Evolutionary conservation across 2,797 vertebrate genomes (phyloP), one percentile per base, ranked within the genome.

Genomic region (Calcarius lapponicus): DNA sequence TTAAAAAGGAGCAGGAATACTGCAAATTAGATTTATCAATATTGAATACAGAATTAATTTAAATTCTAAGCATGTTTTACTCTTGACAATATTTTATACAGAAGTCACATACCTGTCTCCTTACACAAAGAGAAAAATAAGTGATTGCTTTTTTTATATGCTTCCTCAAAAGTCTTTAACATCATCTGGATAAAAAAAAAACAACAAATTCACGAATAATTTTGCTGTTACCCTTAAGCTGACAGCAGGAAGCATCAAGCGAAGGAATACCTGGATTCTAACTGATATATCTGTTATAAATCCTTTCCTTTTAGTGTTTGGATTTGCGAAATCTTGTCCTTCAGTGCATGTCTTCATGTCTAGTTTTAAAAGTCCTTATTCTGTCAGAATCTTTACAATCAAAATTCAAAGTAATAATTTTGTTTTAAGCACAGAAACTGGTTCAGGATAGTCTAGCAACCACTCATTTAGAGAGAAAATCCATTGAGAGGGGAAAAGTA

Each of bases 1-100:
- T 91, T 92, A 92, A 80, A 89, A 92, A 88, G 42, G 31, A 86
- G 18, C 47, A 90, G 61, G 90, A 90, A 72, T 56, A 28, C 24
- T 89, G n/a, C 54, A 91, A 69, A 72, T 80, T n/a, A 75, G 32
- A 56, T 86, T 58, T 92, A 91, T 92, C 51, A 86, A 47, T 86
- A 91, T 75, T 75, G 93, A 90, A 86, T 81, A 79, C 12, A 75
- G 38, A 88, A 71, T 16, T 29, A 58, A 92, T 86, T 86, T 72
- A 86, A 78, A 92, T 92, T 90, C 82, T 47, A 73, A 88, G 36
- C 31, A 24, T 56, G 31, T 62, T 93, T 81, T 84, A 72, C 31
- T 80, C 61, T 54, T 78, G 50, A 45, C 29, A 74, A 13, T 32
- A 42, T 54, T 70, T 93, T n/a, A 69, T 69, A 62, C 6, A 72